These are phyloP conservation scores for Apeltes quadracus DNA, from an alignment of 2,113 vertebrate genomes.

Conservation along the genomic window DNA sequence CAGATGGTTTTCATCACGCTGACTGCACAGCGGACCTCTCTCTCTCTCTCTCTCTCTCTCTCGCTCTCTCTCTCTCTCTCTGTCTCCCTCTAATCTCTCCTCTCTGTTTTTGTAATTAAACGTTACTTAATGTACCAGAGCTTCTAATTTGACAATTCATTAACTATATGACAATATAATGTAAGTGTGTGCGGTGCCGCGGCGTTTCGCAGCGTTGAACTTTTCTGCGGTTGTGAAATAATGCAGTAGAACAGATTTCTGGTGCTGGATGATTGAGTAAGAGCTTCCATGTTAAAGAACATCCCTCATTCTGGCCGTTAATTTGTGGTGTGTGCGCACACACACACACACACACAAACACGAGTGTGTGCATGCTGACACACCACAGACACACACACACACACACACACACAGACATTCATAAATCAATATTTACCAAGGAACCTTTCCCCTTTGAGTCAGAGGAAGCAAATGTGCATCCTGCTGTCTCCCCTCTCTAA, in stretches of 20 bases:
- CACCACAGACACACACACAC: conserved; percentile 28
- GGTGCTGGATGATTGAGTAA: conserved; percentile 61
- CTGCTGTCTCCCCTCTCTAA: conserved; percentile 76
- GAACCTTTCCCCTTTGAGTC: conserved; percentile 82
- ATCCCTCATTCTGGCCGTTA: conserved; percentile 65
- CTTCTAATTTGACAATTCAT: conserved; percentile 68
- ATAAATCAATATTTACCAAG: conserved; percentile 86
- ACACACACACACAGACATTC: conserved; percentile 57
- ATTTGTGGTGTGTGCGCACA: conserved; percentile 46
- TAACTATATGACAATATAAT: conserved; percentile 35
- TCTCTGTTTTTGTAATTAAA: conserved; percentile 65
- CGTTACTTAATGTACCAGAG: conserved; percentile 54
- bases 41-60: conserved; percentile 43
- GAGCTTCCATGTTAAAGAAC: conserved; percentile 55
- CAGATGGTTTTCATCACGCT: conserved; percentile 82
- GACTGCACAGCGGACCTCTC: conserved; percentile 63
- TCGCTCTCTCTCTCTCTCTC: conserved; percentile 46
- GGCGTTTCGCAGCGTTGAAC: conserved; percentile 22
- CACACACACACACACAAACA: conserved; percentile 6
- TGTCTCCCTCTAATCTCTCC: conserved; percentile 58
- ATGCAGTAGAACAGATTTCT: conserved; percentile 45
- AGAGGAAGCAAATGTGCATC: conserved; percentile 86
- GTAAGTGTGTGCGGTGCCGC: conserved; percentile 13
- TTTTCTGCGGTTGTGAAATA: conserved; percentile 47
- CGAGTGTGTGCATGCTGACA: conserved; percentile 7